Percentiles rank a stretch among this genome's conserved stretches.
Evolutionary conservation across 35 echinoderm and acorn worm genomes (phyloP).

Genomic region (Lytechinus pictus): DNA sequence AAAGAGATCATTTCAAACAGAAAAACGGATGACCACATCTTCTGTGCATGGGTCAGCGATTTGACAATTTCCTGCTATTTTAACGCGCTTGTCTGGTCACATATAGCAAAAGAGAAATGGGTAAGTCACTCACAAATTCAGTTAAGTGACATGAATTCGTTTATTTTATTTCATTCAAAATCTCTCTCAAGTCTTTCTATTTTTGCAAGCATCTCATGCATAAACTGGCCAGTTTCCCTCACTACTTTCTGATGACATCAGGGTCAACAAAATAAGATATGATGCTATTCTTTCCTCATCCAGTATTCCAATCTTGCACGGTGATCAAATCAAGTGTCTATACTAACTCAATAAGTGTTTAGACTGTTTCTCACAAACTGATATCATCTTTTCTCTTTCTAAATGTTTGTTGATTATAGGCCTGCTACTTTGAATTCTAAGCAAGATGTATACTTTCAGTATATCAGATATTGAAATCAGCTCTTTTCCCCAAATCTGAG

Average conservation of each 20-base stretch:
- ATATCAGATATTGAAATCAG: too few species aligned
- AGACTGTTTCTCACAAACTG: background rate
- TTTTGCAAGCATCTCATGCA: background rate
- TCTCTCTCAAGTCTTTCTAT: background rate
- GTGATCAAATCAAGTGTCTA: background rate
- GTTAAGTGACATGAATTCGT: background rate
- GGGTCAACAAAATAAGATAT: background rate
- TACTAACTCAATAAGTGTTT: background rate
- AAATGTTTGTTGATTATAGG: too few species aligned
- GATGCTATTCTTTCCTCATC: background rate
- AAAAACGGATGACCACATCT: background rate
- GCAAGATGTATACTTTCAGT: too few species aligned
- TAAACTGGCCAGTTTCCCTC: background rate
- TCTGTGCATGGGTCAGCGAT: background rate
- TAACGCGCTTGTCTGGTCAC: background rate
- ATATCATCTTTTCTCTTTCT: background rate
- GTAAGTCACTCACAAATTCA: background rate
- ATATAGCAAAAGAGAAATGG: background rate
- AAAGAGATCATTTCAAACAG: background rate
- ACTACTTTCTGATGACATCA: background rate
- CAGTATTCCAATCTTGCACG: background rate
- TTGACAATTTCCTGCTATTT: background rate
- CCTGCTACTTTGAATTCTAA: too few species aligned
- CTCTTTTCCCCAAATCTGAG: too few species aligned
- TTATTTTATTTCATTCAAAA: conserved; percentile 15